Percentiles rank a stretch among this genome's conserved stretches.
These are phyloP conservation scores for Himalopsyche kuldschensis DNA, from an alignment of 2,888 invertebrate species.

Conservation along the genomic window DNA sequence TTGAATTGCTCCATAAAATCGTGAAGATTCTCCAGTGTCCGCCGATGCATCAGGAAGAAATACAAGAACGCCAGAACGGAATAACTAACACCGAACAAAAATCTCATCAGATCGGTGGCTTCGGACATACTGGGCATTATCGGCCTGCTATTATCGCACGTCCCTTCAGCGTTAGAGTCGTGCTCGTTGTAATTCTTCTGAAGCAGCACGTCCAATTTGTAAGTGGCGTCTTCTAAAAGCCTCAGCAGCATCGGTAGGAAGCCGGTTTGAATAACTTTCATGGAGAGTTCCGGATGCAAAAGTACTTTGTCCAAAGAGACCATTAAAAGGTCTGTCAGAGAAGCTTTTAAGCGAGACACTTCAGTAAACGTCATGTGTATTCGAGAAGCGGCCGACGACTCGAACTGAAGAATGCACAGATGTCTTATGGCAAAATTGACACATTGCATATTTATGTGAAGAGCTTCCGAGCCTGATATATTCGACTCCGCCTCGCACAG, in stretches of 20 bases:
- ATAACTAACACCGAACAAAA: slow-evolving; percentile 63
- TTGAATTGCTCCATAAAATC: slow-evolving; percentile 64
- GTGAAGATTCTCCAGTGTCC: slow-evolving; percentile 55
- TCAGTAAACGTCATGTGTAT: slow-evolving; percentile 47
- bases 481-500: slow-evolving; percentile 59
- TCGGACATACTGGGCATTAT: slow-evolving; percentile 43
- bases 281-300: slow-evolving; percentile 57
- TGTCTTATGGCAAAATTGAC: slow-evolving; percentile 64
- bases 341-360: slow-evolving; percentile 57
- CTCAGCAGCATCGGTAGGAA: slow-evolving; percentile 64
- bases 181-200: slow-evolving; percentile 6
- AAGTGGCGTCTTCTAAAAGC: slow-evolving; percentile 60
- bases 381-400: slow-evolving; percentile 50
- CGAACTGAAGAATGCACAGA: slow-evolving; percentile 63
- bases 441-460: slow-evolving; percentile 61
- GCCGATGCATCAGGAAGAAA: slow-evolving; percentile 60
- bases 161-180: slow-evolving; percentile 1
- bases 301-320: slow-evolving; percentile 60
- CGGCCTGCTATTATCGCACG: background rate
- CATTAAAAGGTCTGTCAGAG: slow-evolving; percentile 60
- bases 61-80: slow-evolving; percentile 63
- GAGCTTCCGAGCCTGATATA: slow-evolving; percentile 56
- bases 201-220: slow-evolving; percentile 43
- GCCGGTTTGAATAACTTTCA: slow-evolving; percentile 62
- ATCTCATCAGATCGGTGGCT: slow-evolving; percentile 59